Percentiles rank a stretch among this genome's conserved stretches.
phyloP scores from a whole-genome alignment of 2,888 invertebrate genomes.

The Harpalus rubripes region DNA sequence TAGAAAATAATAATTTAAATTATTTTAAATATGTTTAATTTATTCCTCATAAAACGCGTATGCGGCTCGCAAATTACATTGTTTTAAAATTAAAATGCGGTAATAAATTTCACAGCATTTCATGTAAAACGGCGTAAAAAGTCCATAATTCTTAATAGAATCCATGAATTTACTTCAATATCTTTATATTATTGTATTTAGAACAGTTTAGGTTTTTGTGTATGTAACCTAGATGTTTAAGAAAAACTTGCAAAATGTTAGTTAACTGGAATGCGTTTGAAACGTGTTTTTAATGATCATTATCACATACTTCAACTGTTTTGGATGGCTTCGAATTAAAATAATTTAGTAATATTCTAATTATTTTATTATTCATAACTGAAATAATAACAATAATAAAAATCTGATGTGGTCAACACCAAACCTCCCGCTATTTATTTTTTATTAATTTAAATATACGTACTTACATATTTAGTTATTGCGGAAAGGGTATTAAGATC shows the following conservation, averaged over 20 bases:
- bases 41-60: neutral
- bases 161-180: conserved; percentile 1
- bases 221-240: conserved; percentile 27
- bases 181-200: conserved; percentile 16
- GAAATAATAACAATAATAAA: no score
- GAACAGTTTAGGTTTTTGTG: conserved; percentile 27
- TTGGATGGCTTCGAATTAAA: no score
- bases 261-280: conserved; percentile 33
- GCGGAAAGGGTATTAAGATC: no score
- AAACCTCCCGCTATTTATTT: no score
- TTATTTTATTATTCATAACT: no score
- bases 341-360: no score
- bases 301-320: neutral
- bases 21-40: neutral
- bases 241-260: conserved; percentile 37
- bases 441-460: no score
- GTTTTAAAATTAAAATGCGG: neutral
- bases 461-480: no score
- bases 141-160: neutral
- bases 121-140: neutral
- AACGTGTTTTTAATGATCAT: conserved; percentile 40
- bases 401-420: no score
- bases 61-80: neutral
- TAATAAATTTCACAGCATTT: neutral
- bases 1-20: neutral